Evolutionary conservation across 2,888 invertebrate species (phyloP).

Genomic region (Scaptomyza flava): DNA sequence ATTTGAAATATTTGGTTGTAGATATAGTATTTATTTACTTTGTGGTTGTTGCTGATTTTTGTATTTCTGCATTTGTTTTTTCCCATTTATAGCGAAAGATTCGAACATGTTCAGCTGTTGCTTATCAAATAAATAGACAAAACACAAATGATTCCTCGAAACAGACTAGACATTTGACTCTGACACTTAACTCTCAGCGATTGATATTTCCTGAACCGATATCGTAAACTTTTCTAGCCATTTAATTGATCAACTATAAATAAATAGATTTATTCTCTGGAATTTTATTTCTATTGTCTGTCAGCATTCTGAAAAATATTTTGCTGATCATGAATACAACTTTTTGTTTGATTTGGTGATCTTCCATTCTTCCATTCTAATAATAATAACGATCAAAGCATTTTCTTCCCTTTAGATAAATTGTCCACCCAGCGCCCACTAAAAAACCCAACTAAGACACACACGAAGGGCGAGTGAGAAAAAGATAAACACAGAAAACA

Average conservation of each 20-base stretch:
- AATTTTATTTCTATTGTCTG: background rate
- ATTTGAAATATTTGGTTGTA: constrained; percentile 59
- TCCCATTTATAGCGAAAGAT: constrained; percentile 42
- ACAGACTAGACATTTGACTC: constrained; percentile 48
- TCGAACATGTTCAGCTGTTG: constrained; percentile 51
- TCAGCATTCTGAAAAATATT: too few relatives aligned
- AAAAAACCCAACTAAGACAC: too few relatives aligned
- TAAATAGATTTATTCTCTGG: background rate
- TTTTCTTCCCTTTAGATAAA: too few relatives aligned
- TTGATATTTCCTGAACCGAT: constrained; percentile 25
- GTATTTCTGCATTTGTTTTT: constrained; percentile 29
- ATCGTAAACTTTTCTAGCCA: background rate
- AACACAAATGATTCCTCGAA: constrained; percentile 39
- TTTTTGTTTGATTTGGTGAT: too few relatives aligned
- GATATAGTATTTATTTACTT: constrained; percentile 14
- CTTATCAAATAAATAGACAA: constrained; percentile 49
- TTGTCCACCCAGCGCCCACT: too few relatives aligned
- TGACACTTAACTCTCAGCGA: constrained; percentile 56
- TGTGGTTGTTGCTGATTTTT: background rate
- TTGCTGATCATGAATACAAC: too few relatives aligned
- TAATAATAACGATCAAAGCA: too few relatives aligned
- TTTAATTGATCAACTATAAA: background rate
- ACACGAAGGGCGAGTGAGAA: too few relatives aligned
- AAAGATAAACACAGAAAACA: constrained; percentile 39
- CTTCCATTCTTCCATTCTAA: too few relatives aligned